These are phyloP conservation scores for Solea solea DNA, from an alignment of 2,113 vertebrate genomes.

Conservation along the genomic window DNA sequence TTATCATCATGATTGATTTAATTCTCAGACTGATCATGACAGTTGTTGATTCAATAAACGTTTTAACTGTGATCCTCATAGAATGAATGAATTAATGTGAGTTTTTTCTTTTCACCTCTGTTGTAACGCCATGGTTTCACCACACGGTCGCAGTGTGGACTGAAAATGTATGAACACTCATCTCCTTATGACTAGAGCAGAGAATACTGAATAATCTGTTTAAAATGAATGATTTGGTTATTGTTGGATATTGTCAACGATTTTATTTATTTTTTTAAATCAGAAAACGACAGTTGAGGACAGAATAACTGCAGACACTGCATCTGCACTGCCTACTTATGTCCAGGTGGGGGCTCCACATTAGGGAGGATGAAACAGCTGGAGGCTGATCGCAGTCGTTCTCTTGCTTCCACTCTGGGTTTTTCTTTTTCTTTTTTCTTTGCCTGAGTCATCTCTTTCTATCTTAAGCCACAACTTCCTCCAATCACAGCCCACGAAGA, in stretches of 20 bases:
- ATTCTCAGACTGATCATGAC: slow-evolving; percentile 1
- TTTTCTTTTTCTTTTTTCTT: background rate
- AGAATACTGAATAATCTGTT: background rate
- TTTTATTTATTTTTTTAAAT: background rate
- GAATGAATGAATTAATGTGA: background rate
- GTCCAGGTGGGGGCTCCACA: slow-evolving; percentile 39
- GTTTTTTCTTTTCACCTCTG: background rate
- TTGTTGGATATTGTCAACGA: background rate
- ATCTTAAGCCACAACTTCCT: slow-evolving; percentile 59
- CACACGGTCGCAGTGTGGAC: slow-evolving; percentile 54
- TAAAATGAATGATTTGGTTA: background rate
- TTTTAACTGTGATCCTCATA: slow-evolving; percentile 8
- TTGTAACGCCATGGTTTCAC: slow-evolving; percentile 46
- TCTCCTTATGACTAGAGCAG: background rate
- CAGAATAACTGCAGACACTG: background rate
- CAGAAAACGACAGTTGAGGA: background rate
- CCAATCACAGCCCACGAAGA: slow-evolving; percentile 36
- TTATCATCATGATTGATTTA: slow-evolving; percentile 14
- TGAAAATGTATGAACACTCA: background rate
- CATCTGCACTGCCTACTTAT: slow-evolving; percentile 34
- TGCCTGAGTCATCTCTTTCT: slow-evolving; percentile 74
- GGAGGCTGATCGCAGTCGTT: slow-evolving; percentile 29
- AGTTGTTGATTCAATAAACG: slow-evolving; percentile 58
- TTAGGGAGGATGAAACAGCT: background rate
- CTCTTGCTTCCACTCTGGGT: slow-evolving; percentile 16